phyloP scores from a whole-genome alignment of 2,797 vertebrate species.

The Lagodon rhomboides region DNA sequence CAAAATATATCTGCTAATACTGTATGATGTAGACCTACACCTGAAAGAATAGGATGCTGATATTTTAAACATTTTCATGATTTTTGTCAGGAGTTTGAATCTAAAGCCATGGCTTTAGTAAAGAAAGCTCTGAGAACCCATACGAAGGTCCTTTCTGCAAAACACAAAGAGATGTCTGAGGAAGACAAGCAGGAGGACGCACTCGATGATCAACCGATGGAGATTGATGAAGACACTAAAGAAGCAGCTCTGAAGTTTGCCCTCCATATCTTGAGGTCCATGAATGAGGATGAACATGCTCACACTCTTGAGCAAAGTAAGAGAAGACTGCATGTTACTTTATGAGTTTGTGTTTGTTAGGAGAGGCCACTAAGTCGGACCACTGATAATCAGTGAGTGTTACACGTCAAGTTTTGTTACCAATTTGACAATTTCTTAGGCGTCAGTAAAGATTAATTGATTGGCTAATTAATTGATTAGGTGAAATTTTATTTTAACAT shows the following conservation, averaged over 20 bases:
- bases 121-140: not conserved
- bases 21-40: not conserved
- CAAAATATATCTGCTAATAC: not conserved
- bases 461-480: too few species aligned
- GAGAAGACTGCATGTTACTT: not conserved
- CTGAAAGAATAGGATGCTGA: not conserved
- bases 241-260: slow-evolving; percentile 28
- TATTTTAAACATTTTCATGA: not conserved
- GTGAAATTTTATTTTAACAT: too few species aligned
- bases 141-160: not conserved
- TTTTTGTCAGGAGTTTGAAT: slow-evolving; percentile 32
- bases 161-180: not conserved
- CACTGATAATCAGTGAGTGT: not conserved
- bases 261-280: slow-evolving; percentile 25
- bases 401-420: not conserved
- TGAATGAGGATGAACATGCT: slow-evolving; percentile 10
- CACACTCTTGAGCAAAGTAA: slow-evolving; percentile 27
- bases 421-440: not conserved
- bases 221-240: not conserved
- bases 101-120: not conserved
- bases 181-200: not conserved
- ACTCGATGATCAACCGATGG: not conserved
- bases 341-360: not conserved
- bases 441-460: too few species aligned
- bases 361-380: not conserved